Percentiles rank a stretch among this genome's conserved stretches.
Evolutionary conservation across 2,888 invertebrate genomes (phyloP).

Genomic region (Drosophila cyrtoloma): DNA sequence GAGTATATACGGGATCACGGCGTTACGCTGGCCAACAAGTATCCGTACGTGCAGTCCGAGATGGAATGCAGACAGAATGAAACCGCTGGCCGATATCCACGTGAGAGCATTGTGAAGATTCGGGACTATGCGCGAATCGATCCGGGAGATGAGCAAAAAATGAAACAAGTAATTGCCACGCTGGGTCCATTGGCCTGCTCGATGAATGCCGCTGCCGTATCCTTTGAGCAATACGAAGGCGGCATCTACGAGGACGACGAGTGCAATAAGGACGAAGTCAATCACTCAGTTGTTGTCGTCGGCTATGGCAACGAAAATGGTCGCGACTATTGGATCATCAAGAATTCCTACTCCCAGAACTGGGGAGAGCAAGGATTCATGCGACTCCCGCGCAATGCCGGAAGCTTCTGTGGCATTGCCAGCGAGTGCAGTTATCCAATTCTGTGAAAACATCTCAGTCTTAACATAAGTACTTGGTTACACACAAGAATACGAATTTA

Average conservation of each 20-base stretch:
- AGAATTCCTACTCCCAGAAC: constrained; percentile 84
- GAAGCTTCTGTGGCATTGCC: constrained; percentile 84
- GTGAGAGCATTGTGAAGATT: constrained; percentile 72
- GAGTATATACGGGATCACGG: constrained; percentile 84
- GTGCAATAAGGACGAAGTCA: constrained; percentile 82
- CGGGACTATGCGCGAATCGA: constrained; percentile 83
- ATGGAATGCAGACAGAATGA: constrained; percentile 81
- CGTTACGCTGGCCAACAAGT: constrained; percentile 80
- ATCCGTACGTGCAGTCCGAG: constrained; percentile 82
- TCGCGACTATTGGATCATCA: constrained; percentile 84
- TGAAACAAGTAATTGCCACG: constrained; percentile 84
- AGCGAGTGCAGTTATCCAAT: constrained; percentile 84
- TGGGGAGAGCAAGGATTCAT: constrained; percentile 85
- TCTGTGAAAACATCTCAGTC: constrained; percentile 47
- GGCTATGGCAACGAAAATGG: constrained; percentile 84
- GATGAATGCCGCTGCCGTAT: constrained; percentile 78
- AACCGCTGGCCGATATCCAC: constrained; percentile 68
- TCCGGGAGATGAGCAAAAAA: constrained; percentile 83
- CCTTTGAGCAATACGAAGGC: constrained; percentile 82
- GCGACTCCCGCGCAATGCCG: constrained; percentile 79
- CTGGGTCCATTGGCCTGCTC: constrained; percentile 83
- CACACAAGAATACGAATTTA: constrained; percentile 36
- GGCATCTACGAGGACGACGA: constrained; percentile 83
- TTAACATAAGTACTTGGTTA: constrained; percentile 19
- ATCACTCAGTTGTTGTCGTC: constrained; percentile 83